phyloP scores from a whole-genome alignment of 2,797 vertebrate species.

The Clarias laeviceps region DNA sequence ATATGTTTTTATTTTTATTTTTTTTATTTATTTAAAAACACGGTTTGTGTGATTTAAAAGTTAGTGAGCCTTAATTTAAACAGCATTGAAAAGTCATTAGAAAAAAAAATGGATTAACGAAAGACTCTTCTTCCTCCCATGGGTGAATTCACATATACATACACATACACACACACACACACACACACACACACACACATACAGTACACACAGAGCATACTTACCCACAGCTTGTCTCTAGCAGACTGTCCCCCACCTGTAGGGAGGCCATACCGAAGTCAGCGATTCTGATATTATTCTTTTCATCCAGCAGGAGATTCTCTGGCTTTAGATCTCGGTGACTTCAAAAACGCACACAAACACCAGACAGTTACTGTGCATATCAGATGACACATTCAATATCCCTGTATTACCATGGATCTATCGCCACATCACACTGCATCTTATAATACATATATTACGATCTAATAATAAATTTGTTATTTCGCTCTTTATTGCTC shows the following conservation, averaged over 20 bases:
- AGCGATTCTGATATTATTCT: constrained; percentile 92
- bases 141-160: not conserved
- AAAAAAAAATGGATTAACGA: not conserved
- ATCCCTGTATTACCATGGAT: not conserved
- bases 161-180: constrained; percentile 1
- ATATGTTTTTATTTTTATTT: too few relatives aligned
- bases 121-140: not conserved
- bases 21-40: not conserved
- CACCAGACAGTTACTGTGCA: constrained; percentile 1
- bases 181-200: constrained; percentile 15
- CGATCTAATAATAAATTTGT: not conserved
- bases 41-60: not conserved
- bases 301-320: constrained; percentile 91
- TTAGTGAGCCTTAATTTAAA: not conserved
- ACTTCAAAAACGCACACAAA: constrained; percentile 64
- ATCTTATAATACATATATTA: not conserved
- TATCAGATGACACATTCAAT: not conserved
- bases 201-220: constrained; percentile 56
- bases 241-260: constrained; percentile 91
- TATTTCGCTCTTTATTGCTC: too few relatives aligned
- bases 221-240: constrained; percentile 94
- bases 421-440: not conserved
- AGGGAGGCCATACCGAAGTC: constrained; percentile 95
- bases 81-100: not conserved
- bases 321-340: constrained; percentile 94